Evolutionary conservation across 1,140 invertebrate species (phyloP), one percentile per base, ranked within the genome.

Genomic region (Fopius arisanus): DNA sequence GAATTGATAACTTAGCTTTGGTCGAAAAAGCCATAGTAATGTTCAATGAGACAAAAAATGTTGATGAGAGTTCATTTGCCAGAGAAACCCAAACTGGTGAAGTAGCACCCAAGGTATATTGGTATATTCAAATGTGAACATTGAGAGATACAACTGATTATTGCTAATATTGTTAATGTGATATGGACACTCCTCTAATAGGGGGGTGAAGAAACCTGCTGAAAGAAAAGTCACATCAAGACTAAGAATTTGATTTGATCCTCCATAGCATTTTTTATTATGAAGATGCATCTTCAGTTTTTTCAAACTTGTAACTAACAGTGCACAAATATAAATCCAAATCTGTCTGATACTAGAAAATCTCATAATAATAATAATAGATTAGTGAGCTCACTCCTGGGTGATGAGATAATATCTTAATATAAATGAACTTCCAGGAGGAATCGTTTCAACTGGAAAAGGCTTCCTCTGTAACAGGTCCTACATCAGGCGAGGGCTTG

Each of bases 401-500:
- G n/a, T 16, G 3, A 19, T 51, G 6, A n/a, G 14, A 48, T 48
- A 3, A n/a, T n/a, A n/a, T n/a, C n/a, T n/a, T 48, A n/a, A 48
- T 3, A 48, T n/a, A 48, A 48, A 48, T 48, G 6, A 51, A 51
- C 19, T 51, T 7, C 33, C 29, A 65, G 28, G 62, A 78, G 51
- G 70, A 79, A 33, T 62, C 68, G 0, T 76, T 78, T 26, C 19
- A 16, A 16, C 72, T 78, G 51, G 75, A 79, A 67, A 54, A 71
- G 43, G 75, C 78, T 41, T 19, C 76, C 14, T 65, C 31, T 74
- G 54, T 59, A 72, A 23, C 73, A 19, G 74, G 77, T 31, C 72
- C 40, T 76, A 65, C 65, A 73, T 37, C 75, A 6, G 72, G 76
- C 19, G 70, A 70, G 7, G 80, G 89, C 29, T 90, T 91, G 48